A percentile compares a stretch with the other conserved stretches of the same genome.
phyloP scores from a whole-genome alignment of 2,888 invertebrate species.

The Parascotia fuliginaria region DNA sequence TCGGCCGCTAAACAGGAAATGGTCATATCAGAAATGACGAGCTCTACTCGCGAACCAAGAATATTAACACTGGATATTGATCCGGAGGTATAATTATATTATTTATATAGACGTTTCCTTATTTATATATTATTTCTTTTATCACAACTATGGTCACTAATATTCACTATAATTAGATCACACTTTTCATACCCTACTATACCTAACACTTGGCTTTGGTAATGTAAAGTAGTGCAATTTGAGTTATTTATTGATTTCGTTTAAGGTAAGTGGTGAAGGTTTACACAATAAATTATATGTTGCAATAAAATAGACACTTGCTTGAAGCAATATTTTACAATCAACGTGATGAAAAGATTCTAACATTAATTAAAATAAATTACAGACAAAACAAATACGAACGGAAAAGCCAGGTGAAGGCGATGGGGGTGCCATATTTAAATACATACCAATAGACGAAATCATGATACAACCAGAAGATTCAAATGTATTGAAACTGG shows the following conservation, averaged over 20 bases:
- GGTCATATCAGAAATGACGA: conserved; percentile 82
- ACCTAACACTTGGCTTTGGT: conserved; percentile 43
- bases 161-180: conserved; percentile 32
- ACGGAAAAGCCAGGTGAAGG: conserved; percentile 79
- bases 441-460: conserved; percentile 81
- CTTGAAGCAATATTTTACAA: conserved; percentile 8
- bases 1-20: conserved; percentile 87
- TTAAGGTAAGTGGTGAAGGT: conserved; percentile 74
- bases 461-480: conserved; percentile 69
- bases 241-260: conserved; percentile 18
- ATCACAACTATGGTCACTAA: conserved; percentile 37
- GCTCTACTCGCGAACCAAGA: conserved; percentile 82
- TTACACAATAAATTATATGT: conserved; percentile 17
- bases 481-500: conserved; percentile 75
- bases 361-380: conserved; percentile 51
- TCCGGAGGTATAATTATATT: conserved; percentile 85
- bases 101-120: conserved; percentile 57
- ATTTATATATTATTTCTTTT: conserved; percentile 47
- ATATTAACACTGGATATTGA: conserved; percentile 87
- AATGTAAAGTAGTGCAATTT: conserved; percentile 33
- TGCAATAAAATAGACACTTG: conserved; percentile 14
- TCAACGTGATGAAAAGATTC: conserved; percentile 11
- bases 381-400: conserved; percentile 84
- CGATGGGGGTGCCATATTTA: conserved; percentile 72
- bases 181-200: conserved; percentile 37